Conservation (phyloP, 2,113 vertebrate genomes). For the Cyphomyrus discorhynchus region DNA sequence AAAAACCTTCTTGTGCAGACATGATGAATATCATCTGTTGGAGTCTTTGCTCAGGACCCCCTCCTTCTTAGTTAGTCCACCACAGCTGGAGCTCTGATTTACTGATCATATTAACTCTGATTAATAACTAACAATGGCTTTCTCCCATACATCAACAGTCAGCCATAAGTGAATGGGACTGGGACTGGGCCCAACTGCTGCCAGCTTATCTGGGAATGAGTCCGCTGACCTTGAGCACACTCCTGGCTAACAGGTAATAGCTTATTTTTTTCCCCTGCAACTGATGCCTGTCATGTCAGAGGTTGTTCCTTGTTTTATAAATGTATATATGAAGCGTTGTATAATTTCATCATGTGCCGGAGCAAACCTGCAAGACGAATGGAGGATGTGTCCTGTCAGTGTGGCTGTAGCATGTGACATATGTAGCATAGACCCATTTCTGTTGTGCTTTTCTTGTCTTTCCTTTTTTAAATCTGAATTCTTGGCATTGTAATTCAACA, state of each 20-base stretch:
- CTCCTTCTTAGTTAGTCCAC: constrained; percentile 78
- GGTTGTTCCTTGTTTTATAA: constrained; percentile 27
- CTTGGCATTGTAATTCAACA: background rate
- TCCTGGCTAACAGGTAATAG: constrained; percentile 85
- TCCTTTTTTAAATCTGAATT: background rate
- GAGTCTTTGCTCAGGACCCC: constrained; percentile 66
- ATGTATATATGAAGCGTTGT: constrained; percentile 16
- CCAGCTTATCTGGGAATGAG: constrained; percentile 70
- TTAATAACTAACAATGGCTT: constrained; percentile 86
- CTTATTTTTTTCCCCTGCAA: constrained; percentile 10
- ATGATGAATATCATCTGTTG: constrained; percentile 80
- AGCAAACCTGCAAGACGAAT: background rate
- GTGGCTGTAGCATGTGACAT: background rate
- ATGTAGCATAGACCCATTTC: background rate
- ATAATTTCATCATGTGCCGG: constrained; percentile 6
- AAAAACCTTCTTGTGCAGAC: constrained; percentile 78
- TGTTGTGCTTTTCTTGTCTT: background rate
- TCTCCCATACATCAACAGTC: constrained; percentile 87
- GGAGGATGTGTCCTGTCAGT: background rate
- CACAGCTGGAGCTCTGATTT: constrained; percentile 86
- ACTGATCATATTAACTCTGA: constrained; percentile 87
- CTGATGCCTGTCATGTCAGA: constrained; percentile 18
- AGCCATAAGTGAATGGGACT: constrained; percentile 71
- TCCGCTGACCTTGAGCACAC: constrained; percentile 76
- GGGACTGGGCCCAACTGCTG: constrained; percentile 85